Conservation (phyloP, 1,140 invertebrate genomes). For the Leptoteleia sp. region DNA sequence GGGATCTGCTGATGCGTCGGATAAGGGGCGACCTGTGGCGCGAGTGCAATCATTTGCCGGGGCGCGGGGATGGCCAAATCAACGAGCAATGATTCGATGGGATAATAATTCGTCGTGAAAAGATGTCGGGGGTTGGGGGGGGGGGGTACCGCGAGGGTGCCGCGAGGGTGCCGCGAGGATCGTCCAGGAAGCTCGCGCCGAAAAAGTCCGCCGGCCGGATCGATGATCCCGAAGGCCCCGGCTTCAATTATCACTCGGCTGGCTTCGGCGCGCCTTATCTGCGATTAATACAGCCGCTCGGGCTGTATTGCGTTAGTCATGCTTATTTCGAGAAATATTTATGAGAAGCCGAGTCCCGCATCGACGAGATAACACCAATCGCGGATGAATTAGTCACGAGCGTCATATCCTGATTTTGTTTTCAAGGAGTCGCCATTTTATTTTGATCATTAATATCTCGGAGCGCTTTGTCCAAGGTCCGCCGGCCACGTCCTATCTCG, state of each 20-base stretch:
- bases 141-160: conserved; percentile 4
- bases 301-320: conserved; percentile 64
- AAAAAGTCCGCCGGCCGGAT: conserved; percentile 18
- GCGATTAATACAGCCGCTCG: conserved; percentile 50
- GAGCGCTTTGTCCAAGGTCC: conserved; percentile 64
- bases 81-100: conserved; percentile 81
- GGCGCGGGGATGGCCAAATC: conserved; percentile 77
- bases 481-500: conserved; percentile 47
- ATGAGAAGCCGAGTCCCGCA: conserved; percentile 54
- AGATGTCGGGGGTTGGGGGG: conserved; percentile 66
- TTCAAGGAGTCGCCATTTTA: conserved; percentile 62
- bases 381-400: conserved; percentile 66
- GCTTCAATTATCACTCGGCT: conserved; percentile 52
- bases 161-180: not conserved
- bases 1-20: conserved; percentile 71
- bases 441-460: conserved; percentile 64
- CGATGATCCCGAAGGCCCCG: conserved; percentile 17
- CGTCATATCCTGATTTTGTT: conserved; percentile 64
- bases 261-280: conserved; percentile 42
- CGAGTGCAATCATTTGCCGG: conserved; percentile 73
- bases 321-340: conserved; percentile 68
- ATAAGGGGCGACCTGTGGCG: conserved; percentile 70
- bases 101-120: conserved; percentile 79
- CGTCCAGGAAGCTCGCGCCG: conserved; percentile 26
- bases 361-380: conserved; percentile 65